Evolutionary conservation across 2,888 invertebrate species (phyloP).

Genomic region (Drosophila diplacantha): DNA sequence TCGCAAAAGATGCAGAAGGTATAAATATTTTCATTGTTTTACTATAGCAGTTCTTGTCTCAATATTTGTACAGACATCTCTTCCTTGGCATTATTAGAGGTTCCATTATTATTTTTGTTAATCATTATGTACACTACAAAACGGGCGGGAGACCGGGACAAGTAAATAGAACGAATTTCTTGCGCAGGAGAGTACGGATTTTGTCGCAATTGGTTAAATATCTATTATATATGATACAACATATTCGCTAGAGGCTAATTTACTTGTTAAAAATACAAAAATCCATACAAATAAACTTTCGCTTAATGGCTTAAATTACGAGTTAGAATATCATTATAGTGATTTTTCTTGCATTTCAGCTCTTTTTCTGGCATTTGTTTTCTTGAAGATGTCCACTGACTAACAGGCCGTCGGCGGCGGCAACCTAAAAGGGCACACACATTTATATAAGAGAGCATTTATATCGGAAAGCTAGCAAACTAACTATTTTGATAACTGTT

Average conservation of each 20-base stretch:
- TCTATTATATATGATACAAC: conserved; percentile 50
- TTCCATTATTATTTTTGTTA: conserved; percentile 8
- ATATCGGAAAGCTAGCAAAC: conserved; percentile 5
- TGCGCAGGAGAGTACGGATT: conserved; percentile 1
- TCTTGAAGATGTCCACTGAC: conserved; percentile 28
- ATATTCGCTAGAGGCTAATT: conserved; percentile 34
- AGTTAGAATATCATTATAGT: conserved; percentile 54
- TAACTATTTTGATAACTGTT: conserved; percentile 27
- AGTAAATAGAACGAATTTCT: conserved; percentile 10
- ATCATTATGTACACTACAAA: conserved; percentile 30
- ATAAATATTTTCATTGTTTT: conserved; percentile 29
- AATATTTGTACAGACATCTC: conserved; percentile 43
- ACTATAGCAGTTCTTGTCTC: conserved; percentile 19
- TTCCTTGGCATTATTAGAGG: conserved; percentile 37
- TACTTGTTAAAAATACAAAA: conserved; percentile 55
- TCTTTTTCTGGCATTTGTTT: conserved; percentile 13
- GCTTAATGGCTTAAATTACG: conserved; percentile 41
- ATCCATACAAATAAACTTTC: conserved; percentile 52
- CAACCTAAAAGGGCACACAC: conserved; percentile 64
- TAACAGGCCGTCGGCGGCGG: conserved; percentile 76
- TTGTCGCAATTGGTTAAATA: conserved; percentile 28
- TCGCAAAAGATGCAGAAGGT: conserved; percentile 33
- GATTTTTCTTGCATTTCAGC: conserved; percentile 40
- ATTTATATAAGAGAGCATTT: conserved; percentile 12
- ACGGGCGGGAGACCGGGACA: conserved; percentile 11